Percentiles rank a stretch among this genome's conserved stretches.
Evolutionary conservation across 2,888 invertebrate species (phyloP).

Genomic region (Caenorhabditis sulstoni): DNA sequence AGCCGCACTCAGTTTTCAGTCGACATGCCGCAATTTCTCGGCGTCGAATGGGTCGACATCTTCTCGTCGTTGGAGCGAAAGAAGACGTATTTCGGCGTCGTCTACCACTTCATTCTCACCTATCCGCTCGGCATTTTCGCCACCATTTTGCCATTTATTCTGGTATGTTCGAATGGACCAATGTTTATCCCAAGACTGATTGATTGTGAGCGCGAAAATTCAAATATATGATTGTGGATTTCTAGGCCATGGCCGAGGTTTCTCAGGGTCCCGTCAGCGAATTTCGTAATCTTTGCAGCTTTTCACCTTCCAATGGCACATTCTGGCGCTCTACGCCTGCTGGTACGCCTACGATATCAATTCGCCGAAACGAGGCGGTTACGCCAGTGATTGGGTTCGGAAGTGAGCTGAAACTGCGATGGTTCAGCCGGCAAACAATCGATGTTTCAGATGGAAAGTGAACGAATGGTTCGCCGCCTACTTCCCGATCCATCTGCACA

Average conservation of each 20-base stretch:
- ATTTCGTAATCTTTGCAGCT: constrained; percentile 71
- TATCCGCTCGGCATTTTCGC: constrained; percentile 56
- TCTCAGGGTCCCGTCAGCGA: too few relatives aligned
- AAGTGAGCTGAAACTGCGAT: not conserved
- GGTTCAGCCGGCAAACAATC: too few relatives aligned
- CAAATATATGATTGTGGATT: too few relatives aligned
- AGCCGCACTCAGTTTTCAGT: too few relatives aligned
- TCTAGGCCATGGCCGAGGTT: too few relatives aligned
- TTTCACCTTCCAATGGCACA: constrained; percentile 78
- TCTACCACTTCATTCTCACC: constrained; percentile 61
- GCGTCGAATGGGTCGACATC: constrained; percentile 61
- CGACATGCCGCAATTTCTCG: constrained; percentile 56
- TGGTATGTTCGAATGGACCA: constrained; percentile 59
- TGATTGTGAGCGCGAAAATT: too few relatives aligned
- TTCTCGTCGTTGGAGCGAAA: constrained; percentile 57
- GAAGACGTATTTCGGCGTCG: constrained; percentile 58
- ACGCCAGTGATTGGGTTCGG: constrained; percentile 64
- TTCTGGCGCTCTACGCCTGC: constrained; percentile 71
- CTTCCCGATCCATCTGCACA: constrained; percentile 88
- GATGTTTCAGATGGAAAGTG: constrained; percentile 81
- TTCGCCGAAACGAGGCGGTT: constrained; percentile 82
- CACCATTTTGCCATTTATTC: constrained; percentile 53
- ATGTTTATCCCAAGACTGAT: too few relatives aligned
- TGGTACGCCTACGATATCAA: constrained; percentile 87
- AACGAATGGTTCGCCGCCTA: constrained; percentile 89